phyloP scores from a whole-genome alignment of 2,797 vertebrate genomes.

The Argya squamiceps region DNA sequence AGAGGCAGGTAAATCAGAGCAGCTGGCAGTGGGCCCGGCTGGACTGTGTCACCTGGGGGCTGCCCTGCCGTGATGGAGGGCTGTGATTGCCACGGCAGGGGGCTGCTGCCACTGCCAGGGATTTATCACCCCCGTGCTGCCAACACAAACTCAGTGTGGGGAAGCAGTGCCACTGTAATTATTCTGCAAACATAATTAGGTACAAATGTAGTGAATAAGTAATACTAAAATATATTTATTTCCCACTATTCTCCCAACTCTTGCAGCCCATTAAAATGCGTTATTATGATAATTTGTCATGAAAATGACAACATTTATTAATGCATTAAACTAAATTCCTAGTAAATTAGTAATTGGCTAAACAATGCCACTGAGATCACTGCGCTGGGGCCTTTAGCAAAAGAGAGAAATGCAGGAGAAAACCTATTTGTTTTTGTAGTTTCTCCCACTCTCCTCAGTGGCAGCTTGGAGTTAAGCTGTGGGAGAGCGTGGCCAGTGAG shows the following conservation, averaged over 20 bases:
- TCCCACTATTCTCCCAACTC: conserved; percentile 38
- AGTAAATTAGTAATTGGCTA: conserved; percentile 69
- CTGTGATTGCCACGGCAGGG: conserved; percentile 68
- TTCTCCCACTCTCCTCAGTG: background rate
- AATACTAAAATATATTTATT: conserved; percentile 75
- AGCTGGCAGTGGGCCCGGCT: conserved; percentile 74
- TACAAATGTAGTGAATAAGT: conserved; percentile 73
- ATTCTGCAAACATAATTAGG: conserved; percentile 72
- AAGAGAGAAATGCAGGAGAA: background rate
- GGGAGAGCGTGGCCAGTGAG: rapidly evolving
- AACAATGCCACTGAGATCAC: conserved; percentile 39
- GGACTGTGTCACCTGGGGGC: conserved; percentile 77
- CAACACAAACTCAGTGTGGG: conserved; percentile 42
- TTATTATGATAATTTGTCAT: conserved; percentile 74
- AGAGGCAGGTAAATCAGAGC: conserved; percentile 85
- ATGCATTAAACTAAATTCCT: conserved; percentile 69
- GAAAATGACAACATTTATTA: conserved; percentile 75
- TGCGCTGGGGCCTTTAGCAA: background rate
- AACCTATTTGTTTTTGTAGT: background rate
- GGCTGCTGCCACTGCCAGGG: conserved; percentile 24
- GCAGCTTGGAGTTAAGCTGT: rapidly evolving
- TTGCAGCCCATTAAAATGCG: conserved; percentile 63
- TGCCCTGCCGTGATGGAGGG: conserved; percentile 75
- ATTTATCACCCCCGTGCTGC: conserved; percentile 69
- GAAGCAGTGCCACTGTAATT: conserved; percentile 57